Conservation (phyloP, 2,113 vertebrate genomes). For the Ia io region DNA sequence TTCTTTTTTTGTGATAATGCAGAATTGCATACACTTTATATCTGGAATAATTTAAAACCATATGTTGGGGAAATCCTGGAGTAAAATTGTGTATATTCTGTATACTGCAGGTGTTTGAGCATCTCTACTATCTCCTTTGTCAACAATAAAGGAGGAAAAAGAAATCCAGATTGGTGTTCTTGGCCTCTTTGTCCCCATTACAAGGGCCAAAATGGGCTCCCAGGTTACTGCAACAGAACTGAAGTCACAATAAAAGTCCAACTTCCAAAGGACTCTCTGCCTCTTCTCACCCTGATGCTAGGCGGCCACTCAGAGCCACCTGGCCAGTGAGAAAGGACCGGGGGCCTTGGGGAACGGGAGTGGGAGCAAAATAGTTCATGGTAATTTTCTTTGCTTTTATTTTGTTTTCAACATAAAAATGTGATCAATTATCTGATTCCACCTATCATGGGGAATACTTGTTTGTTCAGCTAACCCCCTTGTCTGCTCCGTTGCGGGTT, state of each 20-base stretch:
- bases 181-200: conserved; percentile 53
- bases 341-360: conserved; percentile 76
- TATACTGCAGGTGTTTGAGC: conserved; percentile 41
- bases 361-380: conserved; percentile 80
- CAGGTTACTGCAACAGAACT: conserved; percentile 66
- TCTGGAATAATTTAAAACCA: conserved; percentile 70
- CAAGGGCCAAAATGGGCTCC: conserved; percentile 48
- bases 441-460: conserved; percentile 77
- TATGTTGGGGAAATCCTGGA: conserved; percentile 64
- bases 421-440: conserved; percentile 77
- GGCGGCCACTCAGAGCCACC: conserved; percentile 78
- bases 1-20: conserved; percentile 78
- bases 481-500: conserved; percentile 71
- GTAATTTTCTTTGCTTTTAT: conserved; percentile 42
- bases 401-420: conserved; percentile 72
- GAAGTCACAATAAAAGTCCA: conserved; percentile 79
- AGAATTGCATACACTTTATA: conserved; percentile 76
- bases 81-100: conserved; percentile 49
- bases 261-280: conserved; percentile 65
- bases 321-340: conserved; percentile 80
- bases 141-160: conserved; percentile 10
- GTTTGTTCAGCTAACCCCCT: conserved; percentile 69
- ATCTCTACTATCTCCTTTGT: conserved; percentile 29
- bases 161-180: conserved; percentile 20
- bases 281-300: conserved; percentile 50